A percentile compares a stretch with the other conserved stretches of the same genome.
Conservation (phyloP, 2,888 invertebrate genomes). For the Acrobasis consociella region DNA sequence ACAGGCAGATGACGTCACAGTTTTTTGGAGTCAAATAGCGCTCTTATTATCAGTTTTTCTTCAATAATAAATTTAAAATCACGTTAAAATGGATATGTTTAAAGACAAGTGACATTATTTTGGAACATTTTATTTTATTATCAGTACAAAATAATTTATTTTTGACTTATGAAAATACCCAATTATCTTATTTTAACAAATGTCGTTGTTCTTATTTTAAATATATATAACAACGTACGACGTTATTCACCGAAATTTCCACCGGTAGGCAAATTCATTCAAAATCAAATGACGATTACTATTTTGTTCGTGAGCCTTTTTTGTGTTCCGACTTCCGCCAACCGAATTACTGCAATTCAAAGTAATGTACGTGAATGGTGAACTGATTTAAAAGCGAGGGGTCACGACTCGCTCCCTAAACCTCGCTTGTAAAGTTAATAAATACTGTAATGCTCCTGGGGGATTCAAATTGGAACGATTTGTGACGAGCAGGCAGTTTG, state of each 20-base stretch:
- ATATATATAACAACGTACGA: no score
- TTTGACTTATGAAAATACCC: no score
- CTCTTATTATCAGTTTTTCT: no score
- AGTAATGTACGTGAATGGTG: slow-evolving; percentile 14
- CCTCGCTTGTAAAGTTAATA: slow-evolving; percentile 17
- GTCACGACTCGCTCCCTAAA: slow-evolving; percentile 15
- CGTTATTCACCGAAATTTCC: neutral
- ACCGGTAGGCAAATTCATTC: neutral
- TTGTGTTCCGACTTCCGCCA: slow-evolving; percentile 20
- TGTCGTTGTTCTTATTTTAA: no score
- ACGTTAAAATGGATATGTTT: no score
- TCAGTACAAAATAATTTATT: no score
- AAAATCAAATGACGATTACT: slow-evolving; percentile 12
- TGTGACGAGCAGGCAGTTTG: neutral
- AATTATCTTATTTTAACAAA: no score
- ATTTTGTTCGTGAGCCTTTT: slow-evolving; percentile 12
- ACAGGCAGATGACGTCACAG: no score
- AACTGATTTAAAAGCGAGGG: slow-evolving; percentile 19
- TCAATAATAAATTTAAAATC: no score
- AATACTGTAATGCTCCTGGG: slow-evolving; percentile 9
- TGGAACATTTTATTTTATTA: no score
- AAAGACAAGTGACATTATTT: no score
- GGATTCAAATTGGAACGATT: slow-evolving; percentile 16
- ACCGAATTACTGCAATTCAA: slow-evolving; percentile 10
- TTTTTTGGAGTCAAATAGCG: no score